Evolutionary conservation across 2,797 vertebrate genomes (phyloP).

Genomic region (Myotis myotis): DNA sequence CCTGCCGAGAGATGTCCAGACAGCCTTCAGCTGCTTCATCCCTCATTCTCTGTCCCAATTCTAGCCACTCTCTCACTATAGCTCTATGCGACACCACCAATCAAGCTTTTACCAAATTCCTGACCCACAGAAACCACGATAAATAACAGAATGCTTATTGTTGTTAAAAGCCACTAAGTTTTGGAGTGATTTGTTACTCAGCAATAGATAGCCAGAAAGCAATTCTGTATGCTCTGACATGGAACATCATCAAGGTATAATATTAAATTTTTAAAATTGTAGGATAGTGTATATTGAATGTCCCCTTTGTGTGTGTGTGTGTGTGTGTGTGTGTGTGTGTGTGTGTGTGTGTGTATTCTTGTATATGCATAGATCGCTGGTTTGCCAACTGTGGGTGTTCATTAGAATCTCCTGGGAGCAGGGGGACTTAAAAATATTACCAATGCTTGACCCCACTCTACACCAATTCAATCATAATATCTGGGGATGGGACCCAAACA

Average conservation of each 20-base stretch:
- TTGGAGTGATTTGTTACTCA: conserved; percentile 19
- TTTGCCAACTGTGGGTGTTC: not conserved
- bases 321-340: too few species aligned
- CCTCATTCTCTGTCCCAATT: not conserved
- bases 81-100: not conserved
- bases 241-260: not conserved
- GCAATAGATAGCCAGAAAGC: not conserved
- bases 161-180: not conserved
- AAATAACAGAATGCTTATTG: too few species aligned
- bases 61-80: not conserved
- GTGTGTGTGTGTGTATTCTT: not conserved
- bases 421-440: not conserved
- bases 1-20: not conserved
- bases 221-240: not conserved
- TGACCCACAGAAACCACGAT: not conserved
- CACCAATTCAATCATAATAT: not conserved
- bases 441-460: not conserved
- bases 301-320: not conserved
- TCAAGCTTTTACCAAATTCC: not conserved
- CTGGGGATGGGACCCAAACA: not conserved
- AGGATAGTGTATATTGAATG: not conserved
- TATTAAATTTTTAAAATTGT: not conserved
- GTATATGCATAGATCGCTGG: not conserved
- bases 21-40: not conserved
- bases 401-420: not conserved